These are phyloP conservation scores for Clamator glandarius DNA, from an alignment of 2,797 vertebrate genomes.

Conservation along the genomic window DNA sequence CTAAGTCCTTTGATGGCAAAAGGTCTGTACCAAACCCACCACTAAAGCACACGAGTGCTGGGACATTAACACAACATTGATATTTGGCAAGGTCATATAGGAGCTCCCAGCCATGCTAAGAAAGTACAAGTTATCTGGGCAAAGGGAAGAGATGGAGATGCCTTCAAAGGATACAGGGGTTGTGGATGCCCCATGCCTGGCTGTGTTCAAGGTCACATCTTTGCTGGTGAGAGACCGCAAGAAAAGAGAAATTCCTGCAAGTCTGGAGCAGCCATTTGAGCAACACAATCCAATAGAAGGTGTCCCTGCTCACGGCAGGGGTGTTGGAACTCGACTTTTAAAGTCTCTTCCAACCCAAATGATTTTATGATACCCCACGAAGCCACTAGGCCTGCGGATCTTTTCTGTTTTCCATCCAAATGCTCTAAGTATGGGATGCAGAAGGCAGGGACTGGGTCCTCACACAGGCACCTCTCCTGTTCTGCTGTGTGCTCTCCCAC, in stretches of 20 bases:
- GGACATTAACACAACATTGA: rapidly evolving
- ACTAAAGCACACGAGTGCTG: neutral
- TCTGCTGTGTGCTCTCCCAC: neutral
- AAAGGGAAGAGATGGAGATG: neutral
- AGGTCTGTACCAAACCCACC: neutral
- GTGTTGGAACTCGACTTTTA: too few relatives aligned
- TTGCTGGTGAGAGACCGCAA: too few relatives aligned
- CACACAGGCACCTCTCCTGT: neutral
- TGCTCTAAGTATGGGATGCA: neutral
- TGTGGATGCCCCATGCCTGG: too few relatives aligned
- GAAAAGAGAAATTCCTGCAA: too few relatives aligned
- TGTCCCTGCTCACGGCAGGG: too few relatives aligned
- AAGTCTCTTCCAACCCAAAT: too few relatives aligned
- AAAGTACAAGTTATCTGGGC: neutral
- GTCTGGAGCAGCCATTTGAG: too few relatives aligned
- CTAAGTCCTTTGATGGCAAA: neutral
- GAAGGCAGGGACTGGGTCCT: neutral
- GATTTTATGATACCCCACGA: neutral
- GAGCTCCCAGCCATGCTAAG: neutral
- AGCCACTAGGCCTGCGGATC: neutral
- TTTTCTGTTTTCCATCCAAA: neutral
- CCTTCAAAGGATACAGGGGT: neutral
- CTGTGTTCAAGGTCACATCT: too few relatives aligned
- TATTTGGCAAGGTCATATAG: neutral
- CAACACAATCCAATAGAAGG: too few relatives aligned